These are phyloP conservation scores for Andrena trimmerana DNA, from an alignment of 2,888 invertebrate genomes.

Conservation along the genomic window DNA sequence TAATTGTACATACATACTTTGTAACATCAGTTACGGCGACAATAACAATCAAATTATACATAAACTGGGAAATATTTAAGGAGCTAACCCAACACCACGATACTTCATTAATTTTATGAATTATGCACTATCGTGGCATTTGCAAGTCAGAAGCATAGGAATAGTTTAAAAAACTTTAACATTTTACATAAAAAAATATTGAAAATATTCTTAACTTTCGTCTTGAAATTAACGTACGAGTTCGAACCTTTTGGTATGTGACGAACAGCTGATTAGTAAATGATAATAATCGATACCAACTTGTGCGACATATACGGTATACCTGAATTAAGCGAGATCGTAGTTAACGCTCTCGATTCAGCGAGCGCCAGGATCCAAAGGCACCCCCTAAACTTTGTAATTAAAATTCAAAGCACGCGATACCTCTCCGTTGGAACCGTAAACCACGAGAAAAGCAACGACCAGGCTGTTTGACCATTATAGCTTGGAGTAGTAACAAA, in stretches of 20 bases:
- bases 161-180: not conserved
- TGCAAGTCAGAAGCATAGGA: too few relatives aligned
- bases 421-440: constrained; percentile 51
- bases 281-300: constrained; percentile 43
- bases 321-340: constrained; percentile 38
- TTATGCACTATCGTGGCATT: too few relatives aligned
- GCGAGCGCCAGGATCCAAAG: constrained; percentile 33
- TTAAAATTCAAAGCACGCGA: constrained; percentile 76
- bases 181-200: not conserved
- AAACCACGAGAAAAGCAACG: constrained; percentile 65
- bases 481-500: constrained; percentile 65
- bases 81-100: too few relatives aligned
- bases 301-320: constrained; percentile 17
- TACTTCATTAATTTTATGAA: too few relatives aligned
- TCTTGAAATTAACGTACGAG: not conserved
- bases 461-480: constrained; percentile 62
- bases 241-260: not conserved
- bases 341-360: constrained; percentile 52
- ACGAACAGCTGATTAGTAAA: constrained; percentile 15
- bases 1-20: too few relatives aligned
- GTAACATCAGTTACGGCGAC: too few relatives aligned
- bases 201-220: not conserved
- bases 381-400: constrained; percentile 66
- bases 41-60: too few relatives aligned
- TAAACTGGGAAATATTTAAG: too few relatives aligned